Base-by-base conservation (phyloP, 1,140 invertebrate species). In the Calliphora vicina region DNA sequence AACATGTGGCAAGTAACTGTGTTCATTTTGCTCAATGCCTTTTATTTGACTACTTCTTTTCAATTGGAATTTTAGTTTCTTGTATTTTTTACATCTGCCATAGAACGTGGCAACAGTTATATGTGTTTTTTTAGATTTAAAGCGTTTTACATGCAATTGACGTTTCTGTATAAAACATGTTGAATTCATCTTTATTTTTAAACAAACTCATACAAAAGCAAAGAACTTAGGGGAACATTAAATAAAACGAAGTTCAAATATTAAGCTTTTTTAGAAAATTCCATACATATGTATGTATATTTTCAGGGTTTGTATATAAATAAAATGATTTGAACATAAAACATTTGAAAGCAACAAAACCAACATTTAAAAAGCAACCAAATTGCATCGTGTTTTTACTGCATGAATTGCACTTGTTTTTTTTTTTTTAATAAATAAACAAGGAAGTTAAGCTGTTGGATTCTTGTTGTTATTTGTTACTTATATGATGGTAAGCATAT, bases 21-120 rank as follows among this genome's bases (percentile, higher is more conserved):
- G n/a, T 78, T 78, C 42, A 78, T 78, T 78, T 78, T 42, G n/a
- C n/a, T 67, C 61, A 25, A 29, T 76, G 6, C 29, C 13, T 78
- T 78, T 43, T 25, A 45, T 78, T 78, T 29, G 4, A 12, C 20
- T 78, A 35, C 73, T 76, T 35, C 35, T 76, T 13, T 42, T 45
- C n/a, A 45, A 78, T 78, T 78, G 74, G 23, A 78, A 43, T 45
- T 45, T 78, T 78, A 20, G 12, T 76, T 25, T 35, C 23, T 43
- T 43, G 17, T 20, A 45, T 23, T 43, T 78, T 20, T 23, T 13
- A 6, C 15, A 43, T 78, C 23, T 20, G 26, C n/a, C 9, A 35
- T 8, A 35, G 35, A 35, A 35, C 35, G 35, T 35, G 35, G 35
- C 35, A 23, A 25, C 67, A 9, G 67, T 71, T 25, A 12, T 26